Evolutionary conservation across 2,113 vertebrate genomes (phyloP), one percentile per base, ranked within the genome.

Genomic region (Terrapene triunguis): DNA sequence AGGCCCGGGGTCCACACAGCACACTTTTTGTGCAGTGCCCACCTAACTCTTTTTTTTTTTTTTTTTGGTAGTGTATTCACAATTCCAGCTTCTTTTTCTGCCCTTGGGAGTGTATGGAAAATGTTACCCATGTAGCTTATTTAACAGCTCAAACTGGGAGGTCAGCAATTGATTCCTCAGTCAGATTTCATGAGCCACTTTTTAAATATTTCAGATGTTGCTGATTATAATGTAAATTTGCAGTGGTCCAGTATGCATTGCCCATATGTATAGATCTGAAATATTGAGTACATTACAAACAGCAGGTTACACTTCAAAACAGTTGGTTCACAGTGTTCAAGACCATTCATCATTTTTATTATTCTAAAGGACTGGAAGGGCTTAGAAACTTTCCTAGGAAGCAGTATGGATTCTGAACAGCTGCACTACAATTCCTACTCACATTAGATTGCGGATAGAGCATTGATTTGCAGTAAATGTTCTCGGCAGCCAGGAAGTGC

Each of bases 301-400:
- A 98, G 97, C 97, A 98, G 96, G 96, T 98, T 98, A 97, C 97
- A 98, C 97, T 98, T 98, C 97, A 98, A 98, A 98, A 97, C 95
- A 95, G 94, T 98, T 97, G 96, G 95, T 98, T 98, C 98, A 96
- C 93, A 96, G 95, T 96, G 95, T 95, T 97, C 87, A 91, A 96
- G 98, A 89, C 93, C 90, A 97, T 98, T 96, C 97, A 97, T 98
- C 98, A 98, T 96, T 98, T 98, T 98, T 98, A 98, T 98, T 98
- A 98, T 98, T 97, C 95, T 96, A 96, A 96, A 94, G 93, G 91
- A 94, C 97, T 97, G 95, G 96, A 96, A 97, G 84, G 87, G 89
- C 96, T 97, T 97, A 97, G 96, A 98, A 97, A 97, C 95, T 93
- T 95, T 95, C 97, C 96, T 97, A 97, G 94, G 97, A 97, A 98